Base-by-base conservation (phyloP, 2,888 invertebrate genomes). In the Limnephilus auricula region DNA sequence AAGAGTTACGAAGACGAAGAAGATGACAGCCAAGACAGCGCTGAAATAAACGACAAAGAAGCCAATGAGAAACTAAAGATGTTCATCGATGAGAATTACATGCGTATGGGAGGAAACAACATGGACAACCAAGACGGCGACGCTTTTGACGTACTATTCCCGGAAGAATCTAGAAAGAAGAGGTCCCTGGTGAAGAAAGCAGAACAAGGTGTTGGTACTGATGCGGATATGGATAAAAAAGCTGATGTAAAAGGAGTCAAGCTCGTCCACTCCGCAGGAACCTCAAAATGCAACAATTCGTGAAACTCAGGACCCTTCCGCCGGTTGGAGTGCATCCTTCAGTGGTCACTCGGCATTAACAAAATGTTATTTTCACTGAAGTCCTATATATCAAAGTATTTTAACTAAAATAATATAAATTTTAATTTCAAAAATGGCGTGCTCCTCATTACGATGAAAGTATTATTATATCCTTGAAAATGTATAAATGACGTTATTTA, bases 101-200 rank as follows among this genome's bases (percentile, higher is more conserved):
- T 92, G 92, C 32, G 90, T 2, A 87, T 92, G 65, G 92, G 84
- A 79, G 83, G 89, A 65, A 90, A 90, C 82, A 92, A 80, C 15
- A 89, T 86, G 2, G 92, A 92, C 37, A 79, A 40, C 31, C 91
- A 92, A 31, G 90, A 91, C n/a, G 83, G 65, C 10, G 91, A 89
- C 31, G 83, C 91, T 9, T 92, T 92, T 78, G 92, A 93, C 15
- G 25, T 91, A 10, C 83, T 93, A 30, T 92, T 93, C 65, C 92
- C 92, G 13, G 92, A 92, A 82, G 93, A 93, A 40, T 88, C 92
- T 6, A 90, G 93, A 32, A 92, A 80, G 92, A 93, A 93, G 83
- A 90, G 93, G 65, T 93, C 93, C 5, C 84, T 92, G 32, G n/a
- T 31, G 45, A 79, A 40, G 34, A 89, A 83, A 34, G 25, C 45